A percentile compares a stretch with the other conserved stretches of the same genome.
Conservation (phyloP, 2,888 invertebrate genomes). For the Calephelis perditalis region DNA sequence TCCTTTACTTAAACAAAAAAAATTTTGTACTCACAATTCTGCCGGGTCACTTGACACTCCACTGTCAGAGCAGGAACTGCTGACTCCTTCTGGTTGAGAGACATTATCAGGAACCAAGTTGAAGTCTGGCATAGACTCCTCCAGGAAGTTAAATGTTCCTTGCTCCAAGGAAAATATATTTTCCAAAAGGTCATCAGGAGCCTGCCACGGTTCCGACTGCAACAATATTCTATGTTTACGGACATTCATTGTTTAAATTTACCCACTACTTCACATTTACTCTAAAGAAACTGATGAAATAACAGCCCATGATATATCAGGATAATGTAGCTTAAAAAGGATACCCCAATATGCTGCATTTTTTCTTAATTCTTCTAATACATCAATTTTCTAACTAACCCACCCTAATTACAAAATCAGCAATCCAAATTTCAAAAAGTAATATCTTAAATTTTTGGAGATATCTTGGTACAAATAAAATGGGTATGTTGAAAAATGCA, state of each 20-base stretch:
- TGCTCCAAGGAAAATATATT: conserved; percentile 83
- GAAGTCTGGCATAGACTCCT: conserved; percentile 72
- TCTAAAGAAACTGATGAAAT: no score
- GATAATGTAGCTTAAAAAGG: no score
- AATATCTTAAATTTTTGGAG: no score
- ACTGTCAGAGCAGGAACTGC: conserved; percentile 81
- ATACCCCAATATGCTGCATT: no score
- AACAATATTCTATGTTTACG: conserved; percentile 31
- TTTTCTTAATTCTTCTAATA: no score
- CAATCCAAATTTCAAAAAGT: no score
- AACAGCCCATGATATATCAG: no score
- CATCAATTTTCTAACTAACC: no score
- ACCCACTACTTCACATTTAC: no score
- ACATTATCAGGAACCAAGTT: conserved; percentile 50
- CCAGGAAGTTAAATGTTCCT: conserved; percentile 78
- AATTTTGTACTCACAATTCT: conserved; percentile 64
- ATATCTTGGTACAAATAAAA: no score
- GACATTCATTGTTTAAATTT: neutral
- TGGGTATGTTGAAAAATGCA: no score
- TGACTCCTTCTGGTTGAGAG: conserved; percentile 54
- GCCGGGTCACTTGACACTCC: conserved; percentile 82
- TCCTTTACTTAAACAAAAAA: neutral
- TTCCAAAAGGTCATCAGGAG: conserved; percentile 81
- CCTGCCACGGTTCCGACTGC: conserved; percentile 68
- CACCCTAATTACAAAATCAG: no score